Evolutionary conservation across 2,888 invertebrate genomes (phyloP).

Genomic region (Osmoderma eremita): DNA sequence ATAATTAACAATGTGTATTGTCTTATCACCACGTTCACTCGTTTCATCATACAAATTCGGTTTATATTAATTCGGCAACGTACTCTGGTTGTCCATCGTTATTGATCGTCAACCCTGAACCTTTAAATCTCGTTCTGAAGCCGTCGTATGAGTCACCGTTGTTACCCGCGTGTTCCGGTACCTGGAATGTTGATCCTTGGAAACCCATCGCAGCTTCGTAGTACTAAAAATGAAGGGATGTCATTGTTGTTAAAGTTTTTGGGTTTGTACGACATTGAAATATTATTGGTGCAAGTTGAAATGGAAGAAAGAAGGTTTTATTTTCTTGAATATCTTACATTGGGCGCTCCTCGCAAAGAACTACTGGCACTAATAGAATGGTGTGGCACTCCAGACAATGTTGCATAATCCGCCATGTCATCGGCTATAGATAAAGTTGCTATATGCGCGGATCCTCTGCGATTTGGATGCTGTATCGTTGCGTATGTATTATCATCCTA

Average conservation of each 20-base stretch:
- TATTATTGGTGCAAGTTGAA: neutral
- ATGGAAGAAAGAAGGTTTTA: neutral
- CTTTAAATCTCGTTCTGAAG: constrained; percentile 56
- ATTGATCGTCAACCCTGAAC: constrained; percentile 67
- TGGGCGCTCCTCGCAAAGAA: constrained; percentile 67
- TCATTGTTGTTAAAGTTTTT: neutral
- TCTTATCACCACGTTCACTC: constrained; percentile 50
- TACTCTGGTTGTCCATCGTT: constrained; percentile 70
- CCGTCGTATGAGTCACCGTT: constrained; percentile 65
- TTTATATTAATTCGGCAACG: constrained; percentile 70
- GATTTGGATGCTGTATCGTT: constrained; percentile 76
- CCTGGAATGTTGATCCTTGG: constrained; percentile 80
- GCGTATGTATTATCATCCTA: constrained; percentile 83
- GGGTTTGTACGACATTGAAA: neutral
- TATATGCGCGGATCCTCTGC: constrained; percentile 64
- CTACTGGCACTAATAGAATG: constrained; percentile 64
- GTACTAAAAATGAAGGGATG: constrained; percentile 62
- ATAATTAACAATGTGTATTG: constrained; percentile 46
- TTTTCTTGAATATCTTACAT: too few species aligned
- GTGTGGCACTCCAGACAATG: constrained; percentile 66
- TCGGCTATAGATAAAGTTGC: constrained; percentile 63
- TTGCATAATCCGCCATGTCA: constrained; percentile 73
- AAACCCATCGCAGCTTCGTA: constrained; percentile 73
- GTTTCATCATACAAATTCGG: constrained; percentile 38
- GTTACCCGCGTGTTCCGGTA: constrained; percentile 68